phyloP scores from a whole-genome alignment of 2,797 vertebrate species.

The Amazona finschi region DNA sequence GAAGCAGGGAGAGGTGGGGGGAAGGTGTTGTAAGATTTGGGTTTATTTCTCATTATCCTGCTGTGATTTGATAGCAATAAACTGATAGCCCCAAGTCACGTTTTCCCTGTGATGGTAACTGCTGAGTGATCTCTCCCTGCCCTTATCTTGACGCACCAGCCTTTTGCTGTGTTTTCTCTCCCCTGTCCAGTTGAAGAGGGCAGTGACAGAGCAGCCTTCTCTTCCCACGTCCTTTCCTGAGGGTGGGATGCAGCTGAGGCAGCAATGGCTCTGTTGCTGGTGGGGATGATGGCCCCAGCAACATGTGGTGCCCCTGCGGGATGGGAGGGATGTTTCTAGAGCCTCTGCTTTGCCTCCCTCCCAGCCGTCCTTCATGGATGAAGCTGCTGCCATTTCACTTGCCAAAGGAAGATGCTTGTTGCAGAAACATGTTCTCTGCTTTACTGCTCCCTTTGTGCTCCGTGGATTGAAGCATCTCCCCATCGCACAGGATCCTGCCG shows the following conservation, averaged over 20 bases:
- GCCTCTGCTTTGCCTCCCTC: background rate
- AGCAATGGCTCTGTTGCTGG: fast-evolving
- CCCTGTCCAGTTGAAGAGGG: background rate
- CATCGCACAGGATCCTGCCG: background rate
- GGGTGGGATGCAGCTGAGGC: background rate
- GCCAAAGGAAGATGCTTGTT: background rate
- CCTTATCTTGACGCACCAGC: background rate
- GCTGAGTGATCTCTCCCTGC: background rate
- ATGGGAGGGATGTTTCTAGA: fast-evolving
- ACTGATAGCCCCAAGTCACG: background rate
- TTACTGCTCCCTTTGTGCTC: background rate
- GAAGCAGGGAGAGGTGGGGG: background rate
- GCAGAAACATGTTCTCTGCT: fast-evolving
- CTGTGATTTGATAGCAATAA: background rate
- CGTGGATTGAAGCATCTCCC: background rate
- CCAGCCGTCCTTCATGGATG: background rate
- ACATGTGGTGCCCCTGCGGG: fast-evolving
- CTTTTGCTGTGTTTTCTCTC: background rate
- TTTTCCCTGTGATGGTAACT: background rate
- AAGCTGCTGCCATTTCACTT: background rate
- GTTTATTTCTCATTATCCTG: background rate
- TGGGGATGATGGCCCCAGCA: background rate
- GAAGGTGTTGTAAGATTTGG: background rate
- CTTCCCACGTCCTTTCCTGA: background rate
- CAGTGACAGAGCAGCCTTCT: background rate